Percentiles rank a stretch among this genome's conserved stretches.
Evolutionary conservation across 2,888 invertebrate genomes (phyloP).

Genomic region (Allygus modestus): DNA sequence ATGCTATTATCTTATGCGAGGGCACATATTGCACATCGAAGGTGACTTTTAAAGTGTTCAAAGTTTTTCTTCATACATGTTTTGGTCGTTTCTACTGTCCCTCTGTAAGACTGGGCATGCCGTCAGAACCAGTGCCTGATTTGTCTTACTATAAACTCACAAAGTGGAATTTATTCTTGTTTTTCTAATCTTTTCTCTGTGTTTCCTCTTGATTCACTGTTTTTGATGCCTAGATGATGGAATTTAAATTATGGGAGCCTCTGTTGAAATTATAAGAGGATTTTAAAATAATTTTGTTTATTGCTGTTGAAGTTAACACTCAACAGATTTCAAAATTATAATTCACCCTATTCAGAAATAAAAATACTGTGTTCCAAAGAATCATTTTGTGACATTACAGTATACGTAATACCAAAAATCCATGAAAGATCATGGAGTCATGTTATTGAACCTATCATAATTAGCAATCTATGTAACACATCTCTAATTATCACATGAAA

Average conservation of each 20-base stretch:
- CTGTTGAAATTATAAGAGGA: not conserved
- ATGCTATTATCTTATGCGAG: constrained; percentile 54
- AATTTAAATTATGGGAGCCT: not conserved
- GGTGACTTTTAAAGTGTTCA: constrained; percentile 26
- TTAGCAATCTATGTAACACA: too few relatives aligned
- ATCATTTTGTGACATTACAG: too few relatives aligned
- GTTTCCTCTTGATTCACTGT: not conserved
- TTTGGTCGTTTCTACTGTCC: not conserved
- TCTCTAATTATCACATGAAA: too few relatives aligned
- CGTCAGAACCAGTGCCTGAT: not conserved
- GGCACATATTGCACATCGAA: constrained; percentile 29
- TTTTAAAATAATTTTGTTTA: too few relatives aligned
- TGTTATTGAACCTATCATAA: too few relatives aligned
- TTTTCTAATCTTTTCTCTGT: constrained; percentile 15
- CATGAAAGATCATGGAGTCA: too few relatives aligned
- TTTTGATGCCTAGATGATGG: not conserved
- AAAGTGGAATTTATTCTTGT: not conserved
- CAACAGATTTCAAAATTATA: too few relatives aligned
- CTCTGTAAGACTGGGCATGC: constrained; percentile 31
- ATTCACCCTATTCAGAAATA: too few relatives aligned
- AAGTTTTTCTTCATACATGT: constrained; percentile 17
- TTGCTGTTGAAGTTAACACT: too few relatives aligned
- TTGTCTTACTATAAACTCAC: constrained; percentile 6
- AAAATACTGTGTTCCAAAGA: too few relatives aligned
- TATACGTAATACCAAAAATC: too few relatives aligned